These are phyloP conservation scores for Loxodonta africana DNA, from an alignment of 2,113 vertebrate genomes.

Conservation along the genomic window DNA sequence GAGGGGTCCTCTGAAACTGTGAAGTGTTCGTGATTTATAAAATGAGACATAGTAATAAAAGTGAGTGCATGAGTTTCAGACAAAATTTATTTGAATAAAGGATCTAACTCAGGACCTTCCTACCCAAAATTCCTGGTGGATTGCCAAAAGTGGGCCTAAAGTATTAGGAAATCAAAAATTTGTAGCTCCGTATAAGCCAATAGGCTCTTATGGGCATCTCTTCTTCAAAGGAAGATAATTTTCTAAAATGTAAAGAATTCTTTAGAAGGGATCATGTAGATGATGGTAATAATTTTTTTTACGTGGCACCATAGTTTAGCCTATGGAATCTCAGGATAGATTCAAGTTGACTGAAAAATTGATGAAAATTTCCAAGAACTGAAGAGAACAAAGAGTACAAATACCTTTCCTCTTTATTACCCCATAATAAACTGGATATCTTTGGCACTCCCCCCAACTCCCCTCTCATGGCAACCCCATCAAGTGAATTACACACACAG, in stretches of 20 bases:
- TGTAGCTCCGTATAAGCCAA: conserved; percentile 81
- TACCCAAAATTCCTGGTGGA: conserved; percentile 84
- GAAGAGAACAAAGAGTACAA: conserved; percentile 16
- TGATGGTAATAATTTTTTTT: conserved; percentile 62
- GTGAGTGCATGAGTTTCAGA: conserved; percentile 82
- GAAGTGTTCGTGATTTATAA: conserved; percentile 78
- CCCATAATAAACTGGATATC: accelerated
- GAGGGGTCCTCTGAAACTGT: background rate
- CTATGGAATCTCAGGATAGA: conserved; percentile 62
- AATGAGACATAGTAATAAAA: conserved; percentile 84
- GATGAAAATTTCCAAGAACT: conserved; percentile 62
- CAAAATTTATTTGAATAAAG: conserved; percentile 86
- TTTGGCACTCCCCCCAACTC: background rate
- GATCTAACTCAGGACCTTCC: conserved; percentile 84
- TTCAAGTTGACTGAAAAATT: conserved; percentile 58
- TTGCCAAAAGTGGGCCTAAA: conserved; percentile 83
- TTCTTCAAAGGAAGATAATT: conserved; percentile 85
- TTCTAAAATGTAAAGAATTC: conserved; percentile 79
- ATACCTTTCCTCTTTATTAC: background rate
- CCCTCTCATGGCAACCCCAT: background rate
- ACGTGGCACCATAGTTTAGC: conserved; percentile 62
- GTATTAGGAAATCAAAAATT: conserved; percentile 85
- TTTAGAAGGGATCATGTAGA: conserved; percentile 76
- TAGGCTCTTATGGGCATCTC: conserved; percentile 75
- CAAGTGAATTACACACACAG: background rate